Conservation (phyloP, 53 echinoderm and acorn worm genomes). For the Arbacia lixula region DNA sequence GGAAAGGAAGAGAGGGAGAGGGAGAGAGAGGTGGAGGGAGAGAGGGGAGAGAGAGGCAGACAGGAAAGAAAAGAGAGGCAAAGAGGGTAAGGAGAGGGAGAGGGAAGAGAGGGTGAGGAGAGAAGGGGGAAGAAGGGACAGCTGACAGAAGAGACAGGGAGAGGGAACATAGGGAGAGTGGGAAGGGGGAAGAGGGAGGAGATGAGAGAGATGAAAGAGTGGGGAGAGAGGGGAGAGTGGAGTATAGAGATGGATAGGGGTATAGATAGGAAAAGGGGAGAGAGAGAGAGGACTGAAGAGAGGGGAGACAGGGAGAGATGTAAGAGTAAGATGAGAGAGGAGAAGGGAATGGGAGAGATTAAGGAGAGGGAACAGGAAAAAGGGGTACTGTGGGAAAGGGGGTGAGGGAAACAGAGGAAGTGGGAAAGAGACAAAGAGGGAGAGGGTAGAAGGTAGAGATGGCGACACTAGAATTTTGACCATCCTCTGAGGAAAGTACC, state of each 20-base stretch:
- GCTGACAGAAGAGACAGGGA: neutral
- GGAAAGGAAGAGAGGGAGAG: slow-evolving; percentile 2
- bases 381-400: no score
- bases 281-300: neutral
- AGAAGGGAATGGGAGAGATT: neutral
- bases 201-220: neutral
- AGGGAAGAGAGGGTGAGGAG: neutral
- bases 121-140: neutral
- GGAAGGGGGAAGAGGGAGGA: neutral
- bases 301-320: neutral
- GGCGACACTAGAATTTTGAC: no score
- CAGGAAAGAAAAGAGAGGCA: neutral
- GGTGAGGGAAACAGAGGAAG: no score
- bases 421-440: no score
- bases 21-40: neutral
- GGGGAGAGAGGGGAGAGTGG: neutral
- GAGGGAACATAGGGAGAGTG: neutral
- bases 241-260: neutral
- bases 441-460: no score
- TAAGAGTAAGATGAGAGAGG: neutral
- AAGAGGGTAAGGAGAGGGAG: neutral
- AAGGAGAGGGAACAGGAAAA: neutral
- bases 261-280: neutral
- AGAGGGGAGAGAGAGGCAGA: neutral
- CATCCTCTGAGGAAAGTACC: no score